Evolutionary conservation across 1,140 invertebrate species (phyloP), one percentile per base, ranked within the genome.

Genomic region (Agrypnia vestita): DNA sequence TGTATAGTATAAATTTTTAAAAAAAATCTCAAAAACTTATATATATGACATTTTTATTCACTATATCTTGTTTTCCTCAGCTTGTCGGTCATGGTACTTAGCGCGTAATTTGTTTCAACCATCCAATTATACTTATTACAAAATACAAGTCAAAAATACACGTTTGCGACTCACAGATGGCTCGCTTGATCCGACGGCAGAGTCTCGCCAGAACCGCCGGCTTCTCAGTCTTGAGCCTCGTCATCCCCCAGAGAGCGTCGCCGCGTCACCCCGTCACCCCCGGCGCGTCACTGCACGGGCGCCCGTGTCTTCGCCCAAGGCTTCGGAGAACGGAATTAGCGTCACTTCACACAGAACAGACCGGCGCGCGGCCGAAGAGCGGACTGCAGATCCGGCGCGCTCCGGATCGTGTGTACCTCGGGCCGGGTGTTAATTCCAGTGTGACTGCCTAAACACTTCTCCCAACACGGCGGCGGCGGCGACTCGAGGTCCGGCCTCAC

Each of bases 131-230:
- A n/a, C n/a, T n/a, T n/a, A n/a, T n/a, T n/a, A n/a, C n/a, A n/a
- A n/a, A n/a, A n/a, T n/a, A n/a, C n/a, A n/a, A n/a, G n/a, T n/a
- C n/a, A n/a, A n/a, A n/a, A n/a, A n/a, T n/a, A n/a, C n/a, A n/a
- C n/a, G 25, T 35, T 17, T 17, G 15, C 4, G 17, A 76, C 80
- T 82, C 64, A 82, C 80, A 82, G 46, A 82, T 75, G 35, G 79
- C 78, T 59, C 82, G 64, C 64, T 78, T 83, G 77, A 84, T 81
- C 53, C 77, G 61, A 47, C 76, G 78, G 51, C 76, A 79, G 43
- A 79, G 72, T 13, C 81, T 25, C 62, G 79, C 51, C 25, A 81
- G 76, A 13, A 78, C 75, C 49, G 81, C 62, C 35, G 75, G 79
- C 17, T 49, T 78, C 55, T 69, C 73, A 59, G 67, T 79, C 64